Conservation (phyloP, 2,797 vertebrate species). For the Liasis olivaceus region DNA sequence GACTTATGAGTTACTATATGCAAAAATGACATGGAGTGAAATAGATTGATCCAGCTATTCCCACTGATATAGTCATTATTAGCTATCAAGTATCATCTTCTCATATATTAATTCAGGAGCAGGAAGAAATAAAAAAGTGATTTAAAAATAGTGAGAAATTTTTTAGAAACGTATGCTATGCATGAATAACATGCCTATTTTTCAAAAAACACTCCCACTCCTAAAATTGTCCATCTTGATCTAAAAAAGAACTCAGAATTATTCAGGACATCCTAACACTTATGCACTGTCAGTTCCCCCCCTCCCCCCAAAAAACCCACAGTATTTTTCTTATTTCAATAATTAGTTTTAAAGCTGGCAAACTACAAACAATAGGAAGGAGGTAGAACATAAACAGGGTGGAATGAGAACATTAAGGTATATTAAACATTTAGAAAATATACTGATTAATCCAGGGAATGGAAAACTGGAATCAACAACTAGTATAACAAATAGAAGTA, state of each 20-base stretch:
- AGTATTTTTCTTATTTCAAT: conserved; percentile 9
- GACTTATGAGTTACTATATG: neutral
- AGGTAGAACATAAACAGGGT: conserved; percentile 41
- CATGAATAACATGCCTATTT: neutral
- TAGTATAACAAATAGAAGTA: conserved; percentile 58
- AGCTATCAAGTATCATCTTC: neutral
- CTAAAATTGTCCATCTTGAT: neutral
- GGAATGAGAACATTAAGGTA: conserved; percentile 50
- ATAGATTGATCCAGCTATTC: neutral
- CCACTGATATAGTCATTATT: neutral
- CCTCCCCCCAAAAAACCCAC: neutral
- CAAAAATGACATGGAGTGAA: neutral
- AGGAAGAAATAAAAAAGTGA: neutral
- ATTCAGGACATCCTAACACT: neutral
- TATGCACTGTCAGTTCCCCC: neutral
- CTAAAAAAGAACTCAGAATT: neutral
- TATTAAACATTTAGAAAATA: conserved; percentile 60
- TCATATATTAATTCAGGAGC: neutral
- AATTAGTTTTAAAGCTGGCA: conserved; percentile 21
- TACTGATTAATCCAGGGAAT: conserved; percentile 63
- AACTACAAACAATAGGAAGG: conserved; percentile 21
- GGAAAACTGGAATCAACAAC: conserved; percentile 61
- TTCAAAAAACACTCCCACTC: neutral
- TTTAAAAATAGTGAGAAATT: neutral
- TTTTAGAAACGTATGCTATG: neutral